Evolutionary conservation across 2,888 invertebrate species (phyloP).

Genomic region (Eupelmus urozonus): DNA sequence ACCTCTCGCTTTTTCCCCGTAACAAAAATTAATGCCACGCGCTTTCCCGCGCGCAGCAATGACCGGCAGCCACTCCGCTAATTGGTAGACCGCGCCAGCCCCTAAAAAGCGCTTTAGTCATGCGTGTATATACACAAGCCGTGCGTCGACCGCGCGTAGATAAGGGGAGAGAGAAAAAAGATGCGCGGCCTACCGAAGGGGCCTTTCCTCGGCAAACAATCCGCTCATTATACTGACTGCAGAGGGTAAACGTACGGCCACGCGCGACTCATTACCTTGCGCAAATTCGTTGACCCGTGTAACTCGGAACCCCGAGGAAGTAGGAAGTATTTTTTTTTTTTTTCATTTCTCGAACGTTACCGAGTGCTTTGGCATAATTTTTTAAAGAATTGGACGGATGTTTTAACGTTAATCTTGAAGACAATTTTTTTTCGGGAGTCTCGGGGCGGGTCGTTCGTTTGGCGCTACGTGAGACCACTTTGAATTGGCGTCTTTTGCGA

Average conservation of each 20-base stretch:
- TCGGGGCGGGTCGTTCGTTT: not conserved
- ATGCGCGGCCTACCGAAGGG: too few species aligned
- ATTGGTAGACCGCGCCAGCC: conserved; percentile 40
- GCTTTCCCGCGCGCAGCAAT: too few species aligned
- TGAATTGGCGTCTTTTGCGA: not conserved
- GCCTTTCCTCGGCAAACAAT: conserved; percentile 46
- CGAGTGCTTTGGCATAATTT: too few species aligned
- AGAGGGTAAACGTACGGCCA: not conserved
- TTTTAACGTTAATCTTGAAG: too few species aligned
- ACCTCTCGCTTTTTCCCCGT: not conserved
- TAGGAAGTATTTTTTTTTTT: too few species aligned
- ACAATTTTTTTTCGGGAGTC: too few species aligned
- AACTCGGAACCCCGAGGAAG: not conserved
- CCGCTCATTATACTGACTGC: conserved; percentile 45
- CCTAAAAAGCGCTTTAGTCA: conserved; percentile 1
- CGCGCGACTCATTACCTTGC: not conserved
- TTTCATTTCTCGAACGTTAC: too few species aligned
- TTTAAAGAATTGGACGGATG: too few species aligned
- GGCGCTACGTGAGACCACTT: conserved; percentile 8
- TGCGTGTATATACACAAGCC: conserved; percentile 26
- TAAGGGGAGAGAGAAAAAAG: not conserved
- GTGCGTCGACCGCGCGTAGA: not conserved
- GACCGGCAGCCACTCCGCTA: conserved; percentile 39
- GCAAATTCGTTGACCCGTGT: not conserved
- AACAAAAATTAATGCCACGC: conserved; percentile 12